Evolutionary conservation across 2,797 vertebrate species (phyloP), one percentile per base, ranked within the genome.

Genomic region (Adelosebastes latens): DNA sequence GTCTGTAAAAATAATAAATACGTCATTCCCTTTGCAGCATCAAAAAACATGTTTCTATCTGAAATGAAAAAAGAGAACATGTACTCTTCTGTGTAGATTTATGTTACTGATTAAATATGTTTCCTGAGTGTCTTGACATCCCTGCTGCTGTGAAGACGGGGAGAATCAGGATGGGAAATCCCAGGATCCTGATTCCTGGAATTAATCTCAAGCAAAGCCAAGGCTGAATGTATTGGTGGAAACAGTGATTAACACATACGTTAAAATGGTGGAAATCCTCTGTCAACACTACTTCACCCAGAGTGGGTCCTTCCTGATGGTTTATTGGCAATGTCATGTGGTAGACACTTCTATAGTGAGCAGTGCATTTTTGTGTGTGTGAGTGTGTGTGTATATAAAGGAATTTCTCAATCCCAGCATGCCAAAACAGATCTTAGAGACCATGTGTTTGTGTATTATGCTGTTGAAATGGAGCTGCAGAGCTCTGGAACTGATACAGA

Each of bases 391-490:
- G 39, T 65, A 22, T 72, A 22, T 61, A 1, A 42, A 75, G 63
- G 63, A 39, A 77, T 89, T 80, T 85, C 63, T 72, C 75, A 84
- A 80, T 68, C 68, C 46, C 24, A 67, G 69, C 66, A 1, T 80
- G 70, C 72, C 75, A 84, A 75, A 75, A 85, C 82, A 69, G 72
- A 85, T 86, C 67, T 86, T 62, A 58, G 75, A 34, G 69, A 74
- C 65, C 55, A 56, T 71, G 31, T 82, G 69, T 81, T 76, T 87
- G 80, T 80, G 62, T 81, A 68, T 81, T 65, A 69, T 80, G 25
- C 56, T 78, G 79, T 55, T 86, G 85, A 88, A 87, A 88, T 77
- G 79, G 81, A 88, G 83, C 77, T 82, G 80, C 69, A 60, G 80
- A 75, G 84, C 58, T 82, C 70, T 87, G 86, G 72, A 84, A 72